Base-by-base conservation (phyloP, 2,888 invertebrate genomes). In the Psylliodes chrysocephalus region DNA sequence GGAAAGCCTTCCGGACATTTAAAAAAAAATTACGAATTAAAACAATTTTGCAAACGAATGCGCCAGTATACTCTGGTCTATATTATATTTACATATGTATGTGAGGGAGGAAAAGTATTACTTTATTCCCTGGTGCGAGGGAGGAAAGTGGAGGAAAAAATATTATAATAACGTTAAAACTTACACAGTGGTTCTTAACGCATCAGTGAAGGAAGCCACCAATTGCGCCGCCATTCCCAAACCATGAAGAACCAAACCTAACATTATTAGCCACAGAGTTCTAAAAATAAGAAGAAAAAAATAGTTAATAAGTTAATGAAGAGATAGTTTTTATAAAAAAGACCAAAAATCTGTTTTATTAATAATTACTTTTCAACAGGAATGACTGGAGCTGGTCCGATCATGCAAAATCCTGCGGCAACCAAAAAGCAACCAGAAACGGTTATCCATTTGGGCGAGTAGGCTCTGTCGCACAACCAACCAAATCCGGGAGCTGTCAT, bases 121-220 rank as follows among this genome's bases (percentile, higher is more conserved):
- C n/a, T n/a, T n/a, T n/a, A n/a, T n/a, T n/a, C n/a, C n/a, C n/a
- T n/a, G n/a, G n/a, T n/a, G n/a, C n/a, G n/a, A n/a, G n/a, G n/a
- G n/a, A n/a, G n/a, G n/a, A n/a, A n/a, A n/a, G n/a, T n/a, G n/a
- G n/a, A n/a, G n/a, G 49, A 22, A 19, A 18, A 35, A 35, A 12
- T 17, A 7, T 14, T 19, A 2, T 25, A 46, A 42, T 28, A 19
- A 6, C 15, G 12, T 35, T 17, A 14, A 30, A 71, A 86, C 91
- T 88, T 85, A 94, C 93, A 94, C 87, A 5, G 92, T 88, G 3
- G 91, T 91, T 68, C 89, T 86, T 6, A 95, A 85, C 6, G 94
- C 93, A 76, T 93, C 92, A 5, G 93, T 90, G 81, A 95, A 95
- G 2, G 93, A 92, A 0, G 94, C 91, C 7, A 95, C 94, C 30